A percentile compares a stretch with the other conserved stretches of the same genome.
phyloP scores from a whole-genome alignment of 1,140 invertebrate species.

The Ostrea denselamellosa region DNA sequence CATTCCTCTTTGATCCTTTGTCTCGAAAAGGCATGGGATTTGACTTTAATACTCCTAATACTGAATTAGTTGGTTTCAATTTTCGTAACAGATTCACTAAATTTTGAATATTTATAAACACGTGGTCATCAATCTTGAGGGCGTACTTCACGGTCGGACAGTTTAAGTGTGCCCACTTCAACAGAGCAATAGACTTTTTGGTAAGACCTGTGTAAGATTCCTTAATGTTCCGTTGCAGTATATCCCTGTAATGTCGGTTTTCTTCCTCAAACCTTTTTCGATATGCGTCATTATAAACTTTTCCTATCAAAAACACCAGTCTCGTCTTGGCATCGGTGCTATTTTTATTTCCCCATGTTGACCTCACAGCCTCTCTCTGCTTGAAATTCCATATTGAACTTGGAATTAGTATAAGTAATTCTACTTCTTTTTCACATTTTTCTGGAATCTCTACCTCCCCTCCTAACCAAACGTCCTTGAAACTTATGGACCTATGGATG shows the following conservation, averaged over 20 bases:
- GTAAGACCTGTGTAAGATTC: slow-evolving; percentile 91
- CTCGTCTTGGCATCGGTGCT: slow-evolving; percentile 41
- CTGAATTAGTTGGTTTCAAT: slow-evolving; percentile 44
- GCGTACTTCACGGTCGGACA: slow-evolving; percentile 81
- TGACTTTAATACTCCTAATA: slow-evolving; percentile 49
- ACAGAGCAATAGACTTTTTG: slow-evolving; percentile 89
- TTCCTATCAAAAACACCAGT: slow-evolving; percentile 84
- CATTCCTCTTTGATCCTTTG: slow-evolving; percentile 76
- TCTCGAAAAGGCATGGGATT: slow-evolving; percentile 59
- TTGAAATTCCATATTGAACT: slow-evolving; percentile 35
- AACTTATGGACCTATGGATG: neutral
- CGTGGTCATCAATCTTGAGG: slow-evolving; percentile 81
- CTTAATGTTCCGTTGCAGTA: slow-evolving; percentile 88
- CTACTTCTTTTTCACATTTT: neutral
- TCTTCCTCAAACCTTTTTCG: slow-evolving; percentile 82
- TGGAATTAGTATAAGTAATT: slow-evolving; percentile 15
- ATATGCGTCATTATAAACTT: slow-evolving; percentile 75
- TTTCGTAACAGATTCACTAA: slow-evolving; percentile 47
- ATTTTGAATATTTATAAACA: slow-evolving; percentile 78
- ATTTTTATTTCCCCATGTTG: slow-evolving; percentile 53
- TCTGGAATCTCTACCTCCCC: neutral
- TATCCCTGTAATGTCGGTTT: slow-evolving; percentile 82
- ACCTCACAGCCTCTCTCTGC: slow-evolving; percentile 48
- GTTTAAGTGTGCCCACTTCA: slow-evolving; percentile 88
- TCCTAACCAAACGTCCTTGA: neutral